phyloP scores from a whole-genome alignment of 2,113 vertebrate species.

The Chaetodon trifascialis region DNA sequence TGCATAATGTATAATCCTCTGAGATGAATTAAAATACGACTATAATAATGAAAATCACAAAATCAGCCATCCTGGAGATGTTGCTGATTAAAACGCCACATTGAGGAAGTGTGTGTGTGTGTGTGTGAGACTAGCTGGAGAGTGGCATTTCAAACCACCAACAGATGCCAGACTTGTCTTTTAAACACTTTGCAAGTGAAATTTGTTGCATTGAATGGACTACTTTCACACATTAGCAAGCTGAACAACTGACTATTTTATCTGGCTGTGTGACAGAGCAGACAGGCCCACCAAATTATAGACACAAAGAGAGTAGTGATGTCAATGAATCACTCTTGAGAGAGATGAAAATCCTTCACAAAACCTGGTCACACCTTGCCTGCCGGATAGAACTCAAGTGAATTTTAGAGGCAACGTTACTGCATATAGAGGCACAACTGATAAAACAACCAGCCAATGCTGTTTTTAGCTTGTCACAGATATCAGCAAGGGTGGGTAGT shows the following conservation, averaged over 20 bases:
- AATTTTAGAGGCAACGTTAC: neutral
- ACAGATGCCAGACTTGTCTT: constrained; percentile 5
- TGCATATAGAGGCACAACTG: neutral
- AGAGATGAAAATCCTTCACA: constrained; percentile 22
- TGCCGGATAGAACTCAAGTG: neutral
- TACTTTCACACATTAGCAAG: neutral
- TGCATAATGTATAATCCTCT: constrained; percentile 56
- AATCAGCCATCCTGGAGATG: constrained; percentile 35
- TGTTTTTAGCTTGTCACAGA: neutral
- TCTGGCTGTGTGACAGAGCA: neutral
- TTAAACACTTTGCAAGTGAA: neutral
- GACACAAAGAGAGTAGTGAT: neutral
- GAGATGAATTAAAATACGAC: constrained; percentile 47
- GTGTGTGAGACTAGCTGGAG: neutral
- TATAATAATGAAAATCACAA: constrained; percentile 25
- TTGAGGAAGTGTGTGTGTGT: neutral
- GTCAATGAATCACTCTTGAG: constrained; percentile 2
- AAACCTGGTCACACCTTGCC: neutral
- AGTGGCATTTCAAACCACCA: constrained; percentile 4
- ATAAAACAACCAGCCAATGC: neutral
- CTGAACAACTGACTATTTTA: neutral
- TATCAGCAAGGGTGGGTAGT: no score
- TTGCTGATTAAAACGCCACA: constrained; percentile 56
- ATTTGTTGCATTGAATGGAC: constrained; percentile 3
- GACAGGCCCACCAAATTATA: neutral